A percentile compares a stretch with the other conserved stretches of the same genome.
Evolutionary conservation across 2,113 vertebrate genomes (phyloP).

Genomic region (Thinocorus orbignyianus): DNA sequence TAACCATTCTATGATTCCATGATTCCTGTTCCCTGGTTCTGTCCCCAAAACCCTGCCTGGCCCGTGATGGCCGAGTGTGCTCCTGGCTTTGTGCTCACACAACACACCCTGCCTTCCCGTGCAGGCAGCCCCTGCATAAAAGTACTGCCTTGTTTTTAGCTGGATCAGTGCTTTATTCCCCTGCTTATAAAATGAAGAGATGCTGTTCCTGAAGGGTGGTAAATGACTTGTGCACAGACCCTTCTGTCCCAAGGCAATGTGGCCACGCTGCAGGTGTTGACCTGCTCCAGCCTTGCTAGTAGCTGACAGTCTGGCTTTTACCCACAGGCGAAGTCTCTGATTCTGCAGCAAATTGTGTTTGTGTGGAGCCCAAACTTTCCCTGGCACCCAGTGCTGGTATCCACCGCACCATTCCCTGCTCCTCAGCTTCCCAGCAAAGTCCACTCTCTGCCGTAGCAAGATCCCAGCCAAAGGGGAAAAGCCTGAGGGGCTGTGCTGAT

Average conservation of each 20-base stretch:
- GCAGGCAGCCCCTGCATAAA: background rate
- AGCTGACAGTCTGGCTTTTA: background rate
- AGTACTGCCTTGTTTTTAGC: background rate
- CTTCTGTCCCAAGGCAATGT: background rate
- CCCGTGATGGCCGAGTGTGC: rapidly evolving
- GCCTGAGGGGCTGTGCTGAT: rapidly evolving
- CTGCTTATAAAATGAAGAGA: background rate
- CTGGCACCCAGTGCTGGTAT: background rate
- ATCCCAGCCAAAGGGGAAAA: background rate
- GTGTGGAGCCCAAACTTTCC: background rate
- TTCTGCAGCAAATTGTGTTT: background rate
- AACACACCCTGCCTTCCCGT: rapidly evolving
- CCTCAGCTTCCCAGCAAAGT: background rate
- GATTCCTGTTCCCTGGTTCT: background rate
- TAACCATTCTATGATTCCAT: too few species aligned
- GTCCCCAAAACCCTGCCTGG: rapidly evolving
- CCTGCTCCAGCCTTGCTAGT: background rate
- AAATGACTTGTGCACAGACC: background rate
- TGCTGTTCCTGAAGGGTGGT: background rate
- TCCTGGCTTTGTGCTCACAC: background rate
- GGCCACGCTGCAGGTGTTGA: rapidly evolving
- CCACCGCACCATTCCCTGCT: background rate
- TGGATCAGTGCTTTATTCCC: background rate
- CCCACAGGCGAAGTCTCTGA: background rate
- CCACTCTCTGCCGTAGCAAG: background rate